Percentiles rank a stretch among this genome's conserved stretches.
These are phyloP conservation scores for Crossaster papposus DNA, from an alignment of 53 echinoderm and acorn worm species.

Conservation along the genomic window DNA sequence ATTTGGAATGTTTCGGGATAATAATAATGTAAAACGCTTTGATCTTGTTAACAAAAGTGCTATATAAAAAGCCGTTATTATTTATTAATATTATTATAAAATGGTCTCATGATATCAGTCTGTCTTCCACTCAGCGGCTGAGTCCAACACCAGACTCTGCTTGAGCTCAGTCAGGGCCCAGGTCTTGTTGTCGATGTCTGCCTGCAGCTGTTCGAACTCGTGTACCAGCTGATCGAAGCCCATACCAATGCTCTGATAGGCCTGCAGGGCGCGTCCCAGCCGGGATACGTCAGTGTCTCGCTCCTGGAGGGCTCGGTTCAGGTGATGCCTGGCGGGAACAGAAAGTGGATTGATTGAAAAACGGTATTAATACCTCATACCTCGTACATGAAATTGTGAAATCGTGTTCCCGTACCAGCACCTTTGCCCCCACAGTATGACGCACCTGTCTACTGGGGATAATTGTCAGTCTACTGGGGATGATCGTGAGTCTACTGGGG, in stretches of 20 bases:
- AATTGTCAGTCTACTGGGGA: no score
- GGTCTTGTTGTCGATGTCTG: conserved; percentile 86
- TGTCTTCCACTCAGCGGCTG: conserved; percentile 38
- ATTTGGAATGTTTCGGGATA: no score
- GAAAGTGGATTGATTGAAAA: not conserved
- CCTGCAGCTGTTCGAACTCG: conserved; percentile 85
- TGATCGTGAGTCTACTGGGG: no score
- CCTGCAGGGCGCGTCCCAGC: conserved; percentile 75
- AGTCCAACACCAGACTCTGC: conserved; percentile 72
- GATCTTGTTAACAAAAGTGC: no score
- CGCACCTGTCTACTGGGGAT: no score
- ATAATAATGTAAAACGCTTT: no score
- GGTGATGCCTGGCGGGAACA: conserved; percentile 74
- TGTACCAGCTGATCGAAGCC: conserved; percentile 85
- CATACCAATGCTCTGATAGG: conserved; percentile 85
- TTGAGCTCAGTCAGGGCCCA: conserved; percentile 95
- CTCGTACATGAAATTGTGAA: no score
- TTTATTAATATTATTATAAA: no score
- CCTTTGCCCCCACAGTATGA: no score
- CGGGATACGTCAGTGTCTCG: conserved; percentile 72
- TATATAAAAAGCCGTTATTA: no score
- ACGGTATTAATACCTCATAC: not conserved
- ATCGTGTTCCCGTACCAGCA: no score
- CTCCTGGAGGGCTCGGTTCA: conserved; percentile 78
- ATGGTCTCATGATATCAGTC: not conserved